Conservation (phyloP, 2,797 vertebrate genomes). For the Melopsittacus undulatus region DNA sequence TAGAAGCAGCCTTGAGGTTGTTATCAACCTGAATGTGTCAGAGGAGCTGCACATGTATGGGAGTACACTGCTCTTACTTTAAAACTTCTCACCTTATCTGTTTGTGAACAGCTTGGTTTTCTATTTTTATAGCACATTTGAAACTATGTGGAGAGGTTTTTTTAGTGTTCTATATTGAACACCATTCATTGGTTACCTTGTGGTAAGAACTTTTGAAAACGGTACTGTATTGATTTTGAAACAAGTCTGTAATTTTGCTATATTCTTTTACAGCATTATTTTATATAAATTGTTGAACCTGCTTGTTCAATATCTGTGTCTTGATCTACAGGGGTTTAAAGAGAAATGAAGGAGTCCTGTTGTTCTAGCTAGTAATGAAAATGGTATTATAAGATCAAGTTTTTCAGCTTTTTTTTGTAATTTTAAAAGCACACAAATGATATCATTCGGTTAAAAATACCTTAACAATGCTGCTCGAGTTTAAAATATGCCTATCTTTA, state of each 20-base stretch:
- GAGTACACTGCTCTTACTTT: background rate
- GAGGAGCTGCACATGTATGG: background rate
- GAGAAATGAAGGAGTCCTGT: background rate
- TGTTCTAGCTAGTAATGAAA: background rate
- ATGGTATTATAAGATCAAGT: background rate
- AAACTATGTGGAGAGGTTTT: background rate
- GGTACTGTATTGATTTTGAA: background rate
- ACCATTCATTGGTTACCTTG: background rate
- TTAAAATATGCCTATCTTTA: background rate
- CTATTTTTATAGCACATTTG: background rate
- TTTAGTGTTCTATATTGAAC: background rate
- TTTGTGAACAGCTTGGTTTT: background rate
- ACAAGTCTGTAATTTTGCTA: background rate
- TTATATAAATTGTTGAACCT: background rate
- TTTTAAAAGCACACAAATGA: background rate
- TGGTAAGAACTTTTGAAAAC: background rate
- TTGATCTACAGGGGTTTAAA: background rate
- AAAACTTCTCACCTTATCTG: background rate
- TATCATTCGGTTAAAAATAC: background rate
- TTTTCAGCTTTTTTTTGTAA: background rate
- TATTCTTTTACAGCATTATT: background rate
- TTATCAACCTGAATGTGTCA: slow-evolving; percentile 54
- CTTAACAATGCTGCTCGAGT: background rate
- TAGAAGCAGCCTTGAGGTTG: slow-evolving; percentile 48
- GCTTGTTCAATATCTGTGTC: background rate